phyloP scores from a whole-genome alignment of 2,113 vertebrate species.

The Podarcis muralis region DNA sequence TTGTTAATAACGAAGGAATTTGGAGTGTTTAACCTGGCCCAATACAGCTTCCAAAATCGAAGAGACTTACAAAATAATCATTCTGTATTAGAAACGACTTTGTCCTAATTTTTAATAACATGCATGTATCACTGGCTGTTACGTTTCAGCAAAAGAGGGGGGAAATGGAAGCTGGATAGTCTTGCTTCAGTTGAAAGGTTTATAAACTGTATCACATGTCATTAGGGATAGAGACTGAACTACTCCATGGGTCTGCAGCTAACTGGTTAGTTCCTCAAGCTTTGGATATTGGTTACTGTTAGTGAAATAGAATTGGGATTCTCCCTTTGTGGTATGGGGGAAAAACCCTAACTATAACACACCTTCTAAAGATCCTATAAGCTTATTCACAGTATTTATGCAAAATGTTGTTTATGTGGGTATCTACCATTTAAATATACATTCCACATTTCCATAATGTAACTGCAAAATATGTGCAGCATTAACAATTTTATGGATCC shows the following conservation, averaged over 20 bases:
- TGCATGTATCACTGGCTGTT: conserved; percentile 94
- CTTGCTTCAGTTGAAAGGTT: conserved; percentile 68
- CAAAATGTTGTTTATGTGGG: conserved; percentile 68
- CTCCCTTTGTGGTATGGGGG: conserved; percentile 57
- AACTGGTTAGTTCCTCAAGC: conserved; percentile 68
- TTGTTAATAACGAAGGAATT: conserved; percentile 84
- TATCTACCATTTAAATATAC: conserved; percentile 73
- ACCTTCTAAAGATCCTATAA: conserved; percentile 67
- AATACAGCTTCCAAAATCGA: conserved; percentile 86
- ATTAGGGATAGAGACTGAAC: conserved; percentile 56
- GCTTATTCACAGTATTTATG: conserved; percentile 72
- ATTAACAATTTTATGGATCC: conserved; percentile 62
- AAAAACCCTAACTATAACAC: conserved; percentile 66
- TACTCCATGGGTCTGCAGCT: conserved; percentile 61
- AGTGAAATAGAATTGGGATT: conserved; percentile 64
- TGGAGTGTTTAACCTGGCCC: conserved; percentile 84
- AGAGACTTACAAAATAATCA: conserved; percentile 91
- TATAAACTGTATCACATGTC: conserved; percentile 54
- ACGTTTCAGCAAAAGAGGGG: conserved; percentile 79
- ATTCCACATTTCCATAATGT: conserved; percentile 78
- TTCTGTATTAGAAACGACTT: conserved; percentile 90
- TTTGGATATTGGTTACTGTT: conserved; percentile 62
- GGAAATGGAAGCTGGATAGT: conserved; percentile 62
- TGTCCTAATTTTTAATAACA: conserved; percentile 84
- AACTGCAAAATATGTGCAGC: conserved; percentile 61